Conservation (phyloP, 1,140 invertebrate genomes). For the Hylaeus volcanicus region DNA sequence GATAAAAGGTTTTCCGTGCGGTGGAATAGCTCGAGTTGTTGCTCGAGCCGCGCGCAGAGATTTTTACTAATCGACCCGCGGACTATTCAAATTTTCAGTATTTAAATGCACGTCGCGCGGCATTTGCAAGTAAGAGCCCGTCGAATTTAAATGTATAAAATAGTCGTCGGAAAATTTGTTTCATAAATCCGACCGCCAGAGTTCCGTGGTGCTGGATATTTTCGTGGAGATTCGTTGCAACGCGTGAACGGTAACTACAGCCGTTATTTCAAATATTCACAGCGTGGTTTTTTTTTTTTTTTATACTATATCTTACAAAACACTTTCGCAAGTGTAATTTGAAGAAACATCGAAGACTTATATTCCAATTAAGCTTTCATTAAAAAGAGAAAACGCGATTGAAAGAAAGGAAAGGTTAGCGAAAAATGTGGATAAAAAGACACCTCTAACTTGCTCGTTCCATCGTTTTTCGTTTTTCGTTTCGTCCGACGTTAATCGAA, state of each 20-base stretch:
- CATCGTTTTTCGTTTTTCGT: constrained; percentile 10
- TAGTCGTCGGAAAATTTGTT: constrained; percentile 8
- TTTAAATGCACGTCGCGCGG: not conserved
- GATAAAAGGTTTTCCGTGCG: too few relatives aligned
- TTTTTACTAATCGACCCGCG: constrained; percentile 12
- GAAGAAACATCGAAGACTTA: too few relatives aligned
- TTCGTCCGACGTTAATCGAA: constrained; percentile 17
- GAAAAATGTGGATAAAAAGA: constrained; percentile 14
- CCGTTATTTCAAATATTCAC: not conserved
- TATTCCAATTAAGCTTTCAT: too few relatives aligned
- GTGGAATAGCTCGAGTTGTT: too few relatives aligned
- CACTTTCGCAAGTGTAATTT: too few relatives aligned
- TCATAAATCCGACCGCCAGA: not conserved
- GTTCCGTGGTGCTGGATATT: not conserved
- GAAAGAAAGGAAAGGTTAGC: not conserved
- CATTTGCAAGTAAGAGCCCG: constrained; percentile 13
- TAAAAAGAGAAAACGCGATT: not conserved
- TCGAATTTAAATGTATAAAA: constrained; percentile 25
- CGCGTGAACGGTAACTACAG: not conserved
- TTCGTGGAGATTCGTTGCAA: constrained; percentile 15
- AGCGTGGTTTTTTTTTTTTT: not conserved
- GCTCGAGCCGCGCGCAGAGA: too few relatives aligned
- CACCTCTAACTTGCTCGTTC: too few relatives aligned
- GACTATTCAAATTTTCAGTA: constrained; percentile 12
- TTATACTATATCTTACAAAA: too few relatives aligned